Base-by-base conservation (phyloP, 2,888 invertebrate species). In the Antheraea assamensis region DNA sequence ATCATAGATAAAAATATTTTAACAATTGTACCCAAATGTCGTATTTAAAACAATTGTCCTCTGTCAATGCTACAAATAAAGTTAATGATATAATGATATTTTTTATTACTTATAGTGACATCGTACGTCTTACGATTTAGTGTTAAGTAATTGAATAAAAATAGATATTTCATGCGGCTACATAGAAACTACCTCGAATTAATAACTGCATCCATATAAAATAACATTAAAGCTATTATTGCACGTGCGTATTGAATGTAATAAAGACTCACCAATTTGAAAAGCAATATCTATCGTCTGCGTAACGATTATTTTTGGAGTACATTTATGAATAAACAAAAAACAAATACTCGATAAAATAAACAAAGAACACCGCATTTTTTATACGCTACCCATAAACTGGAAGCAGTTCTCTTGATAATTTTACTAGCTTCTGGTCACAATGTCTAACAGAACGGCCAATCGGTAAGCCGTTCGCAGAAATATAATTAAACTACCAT, bases 211-310 rank as follows among this genome's bases (percentile, higher is more conserved):
- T n/a, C 5, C 2, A n/a, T n/a, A n/a, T 0, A 55, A 55, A 55
- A 55, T 55, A 55, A 55, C 21, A n/a, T 2, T 7, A n/a, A 55
- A 55, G 5, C 19, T 19, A 52, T 58, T 2, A 24, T 24, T 27
- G 3, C 61, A 27, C 3, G 61, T 15, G 17, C 30, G 27, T 64
- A 68, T 68, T n/a, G 21, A 68, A 21, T 35, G 31, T 31, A 66
- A 17, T 35, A 7, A 35, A 35, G 15, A 85, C 88, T 87, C 76
- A 92, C 92, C 92, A 77, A 92, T 87, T 83, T 91, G 86, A 76
- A 88, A 91, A 3, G 88, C 83, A 73, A 87, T 78, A 73, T 87
- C 84, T 24, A 75, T 74, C 19, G 79, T 86, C 71, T 85, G 80
- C 15, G 77, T 82, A 68, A 83, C 83, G 15, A 80, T 76, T 70